These are phyloP conservation scores for Danaus plexippus DNA, from an alignment of 1,140 invertebrate genomes.

Conservation along the genomic window DNA sequence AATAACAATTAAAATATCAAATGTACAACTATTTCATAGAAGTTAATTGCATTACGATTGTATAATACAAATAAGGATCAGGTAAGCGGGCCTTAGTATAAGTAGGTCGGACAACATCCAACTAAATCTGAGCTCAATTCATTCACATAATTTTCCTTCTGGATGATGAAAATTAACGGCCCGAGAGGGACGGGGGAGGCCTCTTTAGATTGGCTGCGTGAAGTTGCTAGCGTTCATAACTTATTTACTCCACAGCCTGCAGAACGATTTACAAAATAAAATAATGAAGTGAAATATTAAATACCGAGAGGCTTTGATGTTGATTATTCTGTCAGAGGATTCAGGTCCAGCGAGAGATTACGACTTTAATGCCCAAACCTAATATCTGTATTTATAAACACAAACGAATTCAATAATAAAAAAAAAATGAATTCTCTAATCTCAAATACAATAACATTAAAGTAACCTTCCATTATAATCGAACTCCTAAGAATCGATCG, in stretches of 20 bases:
- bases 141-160: slow-evolving; percentile 31
- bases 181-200: slow-evolving; percentile 22
- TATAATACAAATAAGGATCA: slow-evolving; percentile 45
- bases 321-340: neutral
- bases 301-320: slow-evolving; percentile 17
- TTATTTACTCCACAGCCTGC: slow-evolving; percentile 58
- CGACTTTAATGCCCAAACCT: too few relatives aligned
- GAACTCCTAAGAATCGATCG: too few relatives aligned
- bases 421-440: too few relatives aligned
- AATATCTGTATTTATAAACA: too few relatives aligned
- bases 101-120: slow-evolving; percentile 48
- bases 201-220: slow-evolving; percentile 27
- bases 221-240: slow-evolving; percentile 53
- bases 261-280: slow-evolving; percentile 27
- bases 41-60: slow-evolving; percentile 2
- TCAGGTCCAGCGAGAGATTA: neutral
- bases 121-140: slow-evolving; percentile 30
- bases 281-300: slow-evolving; percentile 16
- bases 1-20: too few relatives aligned
- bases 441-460: too few relatives aligned
- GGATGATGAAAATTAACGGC: slow-evolving; percentile 16
- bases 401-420: too few relatives aligned
- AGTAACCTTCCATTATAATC: too few relatives aligned
- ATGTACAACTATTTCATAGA: too few relatives aligned
- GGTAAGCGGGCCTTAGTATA: slow-evolving; percentile 48